Conservation (phyloP, 2,888 invertebrate genomes). For the Caenorhabditis sinica region DNA sequence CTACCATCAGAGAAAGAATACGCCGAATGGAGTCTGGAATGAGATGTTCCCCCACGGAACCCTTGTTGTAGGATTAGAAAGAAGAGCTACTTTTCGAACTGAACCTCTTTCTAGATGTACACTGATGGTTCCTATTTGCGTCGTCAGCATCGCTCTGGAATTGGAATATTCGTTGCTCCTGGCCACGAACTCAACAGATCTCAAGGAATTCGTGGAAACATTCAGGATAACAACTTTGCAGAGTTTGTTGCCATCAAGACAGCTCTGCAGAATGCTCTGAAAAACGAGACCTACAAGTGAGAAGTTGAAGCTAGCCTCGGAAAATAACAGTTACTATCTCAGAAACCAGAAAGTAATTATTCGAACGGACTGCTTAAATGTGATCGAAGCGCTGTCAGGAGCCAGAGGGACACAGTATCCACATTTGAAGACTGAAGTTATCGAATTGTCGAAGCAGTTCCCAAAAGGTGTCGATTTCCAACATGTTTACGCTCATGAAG, state of each 20-base stretch:
- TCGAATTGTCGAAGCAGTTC: conserved; percentile 36
- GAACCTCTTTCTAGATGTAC: conserved; percentile 46
- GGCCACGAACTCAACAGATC: conserved; percentile 63
- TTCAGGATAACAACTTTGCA: conserved; percentile 57
- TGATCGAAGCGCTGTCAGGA: conserved; percentile 50
- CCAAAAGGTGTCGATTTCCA: conserved; percentile 60
- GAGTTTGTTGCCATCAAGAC: conserved; percentile 55
- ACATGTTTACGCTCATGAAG: conserved; percentile 65
- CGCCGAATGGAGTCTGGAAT: conserved; percentile 57
- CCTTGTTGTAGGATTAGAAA: no score
- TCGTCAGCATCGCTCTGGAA: conserved; percentile 18
- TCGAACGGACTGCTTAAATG: conserved; percentile 59
- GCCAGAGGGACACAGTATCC: conserved; percentile 10
- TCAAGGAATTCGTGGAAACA: conserved; percentile 51
- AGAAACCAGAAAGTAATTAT: conserved; percentile 52
- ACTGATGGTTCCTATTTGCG: conserved; percentile 58
- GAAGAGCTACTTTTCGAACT: neutral
- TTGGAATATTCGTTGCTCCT: conserved; percentile 62
- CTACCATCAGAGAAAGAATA: conserved; percentile 18
- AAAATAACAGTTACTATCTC: neutral
- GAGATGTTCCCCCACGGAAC: conserved; percentile 1
- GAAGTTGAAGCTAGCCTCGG: neutral
- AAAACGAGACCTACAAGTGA: conserved; percentile 32
- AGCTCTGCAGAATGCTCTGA: conserved; percentile 48
- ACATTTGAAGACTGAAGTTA: conserved; percentile 22